Percentiles rank a stretch among this genome's conserved stretches.
Conservation (phyloP, 1,140 invertebrate genomes). For the Listronotus bonariensis region DNA sequence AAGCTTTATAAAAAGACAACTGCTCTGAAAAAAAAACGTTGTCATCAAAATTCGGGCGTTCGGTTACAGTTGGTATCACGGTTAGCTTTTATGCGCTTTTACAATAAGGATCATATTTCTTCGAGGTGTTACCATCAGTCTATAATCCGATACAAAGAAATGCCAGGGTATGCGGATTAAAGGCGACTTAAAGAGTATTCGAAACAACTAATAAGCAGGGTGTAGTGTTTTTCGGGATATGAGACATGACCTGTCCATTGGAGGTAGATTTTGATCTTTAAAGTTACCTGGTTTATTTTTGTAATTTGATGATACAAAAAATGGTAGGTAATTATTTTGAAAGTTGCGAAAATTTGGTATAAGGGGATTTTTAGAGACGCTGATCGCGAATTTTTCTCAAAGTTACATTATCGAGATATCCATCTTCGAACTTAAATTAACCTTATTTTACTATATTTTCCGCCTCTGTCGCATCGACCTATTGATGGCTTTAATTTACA, state of each 20-base stretch:
- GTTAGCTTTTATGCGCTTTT: constrained; percentile 17
- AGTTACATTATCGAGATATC: too few species aligned
- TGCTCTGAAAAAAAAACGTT: constrained; percentile 15
- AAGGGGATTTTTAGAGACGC: too few species aligned
- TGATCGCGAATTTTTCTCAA: too few species aligned
- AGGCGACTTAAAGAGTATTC: constrained; percentile 30
- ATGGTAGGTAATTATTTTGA: too few species aligned
- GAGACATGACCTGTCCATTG: constrained; percentile 24
- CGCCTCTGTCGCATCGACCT: too few species aligned
- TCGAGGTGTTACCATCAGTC: constrained; percentile 32
- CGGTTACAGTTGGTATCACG: constrained; percentile 30
- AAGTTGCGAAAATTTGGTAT: too few species aligned
- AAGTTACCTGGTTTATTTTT: neutral
- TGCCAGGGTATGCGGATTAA: constrained; percentile 30
- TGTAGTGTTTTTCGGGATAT: constrained; percentile 24
- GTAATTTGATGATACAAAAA: neutral
- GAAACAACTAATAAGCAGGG: constrained; percentile 33
- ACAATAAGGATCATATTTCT: constrained; percentile 32
- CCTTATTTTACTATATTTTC: too few species aligned
- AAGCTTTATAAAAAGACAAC: constrained; percentile 20
- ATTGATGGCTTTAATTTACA: too few species aligned
- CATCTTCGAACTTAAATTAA: too few species aligned
- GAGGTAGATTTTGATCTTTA: constrained; percentile 26
- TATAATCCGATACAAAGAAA: constrained; percentile 35
- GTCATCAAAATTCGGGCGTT: constrained; percentile 30